Percentiles rank a stretch among this genome's conserved stretches.
Evolutionary conservation across 64 coral and sea anemone species (phyloP).

Genomic region (Anthopleura sola): DNA sequence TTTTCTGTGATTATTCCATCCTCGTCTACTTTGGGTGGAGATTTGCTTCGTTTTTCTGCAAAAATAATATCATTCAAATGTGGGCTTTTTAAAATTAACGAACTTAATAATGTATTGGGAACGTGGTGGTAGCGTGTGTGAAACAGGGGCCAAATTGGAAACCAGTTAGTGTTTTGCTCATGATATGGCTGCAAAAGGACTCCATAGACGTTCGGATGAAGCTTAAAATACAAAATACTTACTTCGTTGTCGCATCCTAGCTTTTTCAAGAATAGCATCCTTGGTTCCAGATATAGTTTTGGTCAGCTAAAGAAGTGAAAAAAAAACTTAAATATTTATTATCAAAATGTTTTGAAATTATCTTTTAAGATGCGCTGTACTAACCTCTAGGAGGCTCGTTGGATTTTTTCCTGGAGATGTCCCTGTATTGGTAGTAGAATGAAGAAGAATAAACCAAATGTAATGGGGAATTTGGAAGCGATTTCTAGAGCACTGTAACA

Average conservation of each 20-base stretch:
- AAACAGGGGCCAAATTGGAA: too few species aligned
- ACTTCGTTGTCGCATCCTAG: not conserved
- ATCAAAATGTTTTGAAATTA: not conserved
- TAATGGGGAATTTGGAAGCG: too few species aligned
- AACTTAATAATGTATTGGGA: too few species aligned
- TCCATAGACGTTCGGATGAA: too few species aligned
- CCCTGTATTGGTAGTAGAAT: slow-evolving; percentile 5
- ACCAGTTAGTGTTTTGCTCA: too few species aligned
- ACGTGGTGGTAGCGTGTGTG: too few species aligned
- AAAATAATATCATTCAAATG: not conserved
- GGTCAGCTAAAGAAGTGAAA: not conserved
- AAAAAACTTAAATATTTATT: not conserved
- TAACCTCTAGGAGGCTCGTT: slow-evolving; percentile 50
- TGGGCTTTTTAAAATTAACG: not conserved
- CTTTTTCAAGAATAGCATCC: not conserved
- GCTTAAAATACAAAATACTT: not conserved
- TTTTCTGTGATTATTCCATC: slow-evolving; percentile 10
- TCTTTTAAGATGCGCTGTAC: not conserved
- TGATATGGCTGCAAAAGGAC: too few species aligned
- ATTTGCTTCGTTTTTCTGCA: slow-evolving; percentile 14
- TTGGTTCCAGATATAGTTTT: not conserved
- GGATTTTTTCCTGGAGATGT: slow-evolving; percentile 49
- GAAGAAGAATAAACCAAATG: not conserved
- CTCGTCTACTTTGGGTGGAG: not conserved
- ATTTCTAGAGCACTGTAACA: too few species aligned